A percentile compares a stretch with the other conserved stretches of the same genome.
Conservation (phyloP, 2,888 invertebrate species). For the Campoletis raptor region DNA sequence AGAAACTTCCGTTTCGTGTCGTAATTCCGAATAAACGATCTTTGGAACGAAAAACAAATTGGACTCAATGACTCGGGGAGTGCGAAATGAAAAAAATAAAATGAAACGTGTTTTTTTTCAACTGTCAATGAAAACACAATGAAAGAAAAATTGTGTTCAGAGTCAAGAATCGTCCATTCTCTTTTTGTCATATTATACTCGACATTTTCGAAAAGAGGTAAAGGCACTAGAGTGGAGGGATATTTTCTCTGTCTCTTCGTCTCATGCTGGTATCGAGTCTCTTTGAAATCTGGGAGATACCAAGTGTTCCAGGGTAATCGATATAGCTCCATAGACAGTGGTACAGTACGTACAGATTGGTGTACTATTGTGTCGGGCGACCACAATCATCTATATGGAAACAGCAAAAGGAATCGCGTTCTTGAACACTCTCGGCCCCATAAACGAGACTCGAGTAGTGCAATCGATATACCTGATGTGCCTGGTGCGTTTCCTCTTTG, state of each 20-base stretch:
- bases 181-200: background rate
- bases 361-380: constrained; percentile 42
- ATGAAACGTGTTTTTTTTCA: background rate
- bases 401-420: constrained; percentile 43
- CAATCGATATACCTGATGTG: constrained; percentile 55
- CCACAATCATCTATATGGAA: constrained; percentile 50
- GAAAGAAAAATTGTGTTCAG: background rate
- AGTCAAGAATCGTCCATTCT: background rate
- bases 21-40: background rate
- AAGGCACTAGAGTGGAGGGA: background rate
- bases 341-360: constrained; percentile 9
- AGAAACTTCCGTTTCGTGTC: background rate
- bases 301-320: constrained; percentile 51
- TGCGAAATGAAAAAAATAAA: background rate
- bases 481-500: background rate
- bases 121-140: background rate
- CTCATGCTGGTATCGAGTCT: constrained; percentile 42
- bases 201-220: constrained; percentile 28
- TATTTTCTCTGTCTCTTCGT: background rate
- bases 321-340: constrained; percentile 19
- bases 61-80: background rate
- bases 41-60: background rate
- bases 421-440: constrained; percentile 49
- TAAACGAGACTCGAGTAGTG: constrained; percentile 51
- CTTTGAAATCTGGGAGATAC: constrained; percentile 57